Conservation (phyloP, 2,888 invertebrate species). For the Euphydryas editha region DNA sequence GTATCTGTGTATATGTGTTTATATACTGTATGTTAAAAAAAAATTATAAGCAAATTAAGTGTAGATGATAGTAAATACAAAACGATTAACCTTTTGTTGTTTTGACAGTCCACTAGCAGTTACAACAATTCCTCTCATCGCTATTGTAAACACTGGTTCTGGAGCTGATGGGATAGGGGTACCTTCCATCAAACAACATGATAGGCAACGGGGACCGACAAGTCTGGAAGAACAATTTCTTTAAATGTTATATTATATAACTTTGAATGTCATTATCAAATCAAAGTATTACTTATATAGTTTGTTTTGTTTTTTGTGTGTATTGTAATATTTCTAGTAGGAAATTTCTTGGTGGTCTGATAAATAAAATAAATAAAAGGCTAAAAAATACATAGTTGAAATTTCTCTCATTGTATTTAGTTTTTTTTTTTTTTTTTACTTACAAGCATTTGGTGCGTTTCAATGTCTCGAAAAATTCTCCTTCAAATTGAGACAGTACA, state of each 20-base stretch:
- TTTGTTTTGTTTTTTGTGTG: no score
- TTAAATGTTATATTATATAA: neutral
- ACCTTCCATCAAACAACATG: conserved; percentile 88
- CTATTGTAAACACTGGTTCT: conserved; percentile 91
- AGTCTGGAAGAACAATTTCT: conserved; percentile 79
- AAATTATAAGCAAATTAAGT: neutral
- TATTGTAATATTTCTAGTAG: no score
- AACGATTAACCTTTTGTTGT: conserved; percentile 65
- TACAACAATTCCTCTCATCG: conserved; percentile 89
- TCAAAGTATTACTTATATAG: no score
- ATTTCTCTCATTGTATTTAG: no score
- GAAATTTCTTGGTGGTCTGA: no score
- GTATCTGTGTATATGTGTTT: no score
- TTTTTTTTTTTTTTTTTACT: conserved; percentile 66
- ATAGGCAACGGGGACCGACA: conserved; percentile 91
- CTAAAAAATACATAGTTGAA: no score
- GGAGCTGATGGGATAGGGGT: conserved; percentile 89
- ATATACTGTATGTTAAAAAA: neutral
- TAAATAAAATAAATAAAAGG: no score
- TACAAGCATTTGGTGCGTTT: conserved; percentile 87
- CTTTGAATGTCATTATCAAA: neutral
- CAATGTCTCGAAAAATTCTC: conserved; percentile 87
- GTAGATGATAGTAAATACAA: no score
- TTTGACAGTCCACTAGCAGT: conserved; percentile 85
- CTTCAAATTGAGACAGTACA: conserved; percentile 90